Evolutionary conservation across 2,888 invertebrate genomes (phyloP), one percentile per base, ranked within the genome.

Genomic region (Drosophila buzzatii): DNA sequence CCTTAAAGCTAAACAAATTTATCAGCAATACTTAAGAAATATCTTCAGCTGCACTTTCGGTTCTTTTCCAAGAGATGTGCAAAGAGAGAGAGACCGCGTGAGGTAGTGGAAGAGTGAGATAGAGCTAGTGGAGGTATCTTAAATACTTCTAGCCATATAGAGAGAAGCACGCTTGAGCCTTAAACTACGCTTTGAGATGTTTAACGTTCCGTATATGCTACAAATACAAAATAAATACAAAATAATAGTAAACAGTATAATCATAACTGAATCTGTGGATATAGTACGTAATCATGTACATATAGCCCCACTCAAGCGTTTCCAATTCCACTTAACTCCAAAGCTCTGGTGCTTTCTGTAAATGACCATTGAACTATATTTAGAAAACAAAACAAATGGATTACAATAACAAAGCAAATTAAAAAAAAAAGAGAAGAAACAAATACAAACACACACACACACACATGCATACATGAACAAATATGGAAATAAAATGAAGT

Each of bases 131-230:
- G 45, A 3, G 6, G 31, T 51, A 16, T 33, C 35, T 23, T 7
- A 55, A 57, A 44, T 37, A 49, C 10, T 49, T 49, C 31, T 10
- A 8, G 8, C n/a, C 33, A 27, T 6, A 49, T 44, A 67, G 18
- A 45, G 53, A 47, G 52, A 39, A 60, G 62, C 67, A 71, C 76
- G 75, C 76, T 76, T 76, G 47, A 62, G 75, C 75, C 75, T 76
- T 71, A 33, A 62, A 44, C 65, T 59, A 58, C 53, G 65, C 49
- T 27, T 62, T 27, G 67, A 27, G 14, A 41, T 31, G 27, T 31
- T 76, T 63, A 73, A 61, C 60, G 61, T 59, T 68, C 57, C 42
- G 33, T 59, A 52, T 18, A 45, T 33, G 57, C 52, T 20, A 60
- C 31, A 14, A 4, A 16, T 7, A 16, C 8, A 9, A 37, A 6